Evolutionary conservation across 2,888 invertebrate species (phyloP).

Genomic region (Agrochola lychnidis): DNA sequence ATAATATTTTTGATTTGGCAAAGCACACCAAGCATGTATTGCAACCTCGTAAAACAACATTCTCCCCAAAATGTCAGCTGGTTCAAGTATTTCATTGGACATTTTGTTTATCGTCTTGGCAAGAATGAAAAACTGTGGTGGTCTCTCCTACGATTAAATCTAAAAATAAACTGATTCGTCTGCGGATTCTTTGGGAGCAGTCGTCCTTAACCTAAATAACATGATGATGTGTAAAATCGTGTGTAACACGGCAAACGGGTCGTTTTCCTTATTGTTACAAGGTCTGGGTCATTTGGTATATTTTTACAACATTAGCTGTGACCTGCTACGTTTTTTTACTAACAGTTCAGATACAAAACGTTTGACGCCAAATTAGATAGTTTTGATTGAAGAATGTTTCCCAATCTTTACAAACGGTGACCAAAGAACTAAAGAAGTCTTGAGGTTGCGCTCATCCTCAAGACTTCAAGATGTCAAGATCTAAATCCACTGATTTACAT

Average conservation of each 20-base stretch:
- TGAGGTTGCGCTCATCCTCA: no score
- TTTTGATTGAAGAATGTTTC: neutral
- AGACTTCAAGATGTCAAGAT: no score
- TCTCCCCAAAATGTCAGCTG: neutral
- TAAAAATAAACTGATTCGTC: constrained; percentile 46
- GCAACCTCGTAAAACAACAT: neutral
- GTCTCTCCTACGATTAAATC: constrained; percentile 24
- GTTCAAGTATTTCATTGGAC: constrained; percentile 15
- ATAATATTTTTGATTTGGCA: neutral
- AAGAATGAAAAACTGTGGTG: constrained; percentile 10
- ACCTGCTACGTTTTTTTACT: neutral
- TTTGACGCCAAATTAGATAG: no score
- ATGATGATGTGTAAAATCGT: constrained; percentile 24
- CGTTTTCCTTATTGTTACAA: constrained; percentile 53
- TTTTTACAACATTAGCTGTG: constrained; percentile 8
- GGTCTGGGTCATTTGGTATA: constrained; percentile 34
- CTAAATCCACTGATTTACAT: no score
- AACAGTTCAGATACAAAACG: no score
- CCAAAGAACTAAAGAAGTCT: neutral
- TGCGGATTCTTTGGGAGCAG: constrained; percentile 18
- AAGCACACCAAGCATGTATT: neutral
- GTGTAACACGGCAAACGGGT: neutral
- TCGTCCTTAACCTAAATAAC: constrained; percentile 58
- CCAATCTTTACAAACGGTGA: neutral
- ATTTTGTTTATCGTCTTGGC: constrained; percentile 38